Evolutionary conservation across 2,888 invertebrate species (phyloP), one percentile per base, ranked within the genome.

Genomic region (Eupithecia exiguata): DNA sequence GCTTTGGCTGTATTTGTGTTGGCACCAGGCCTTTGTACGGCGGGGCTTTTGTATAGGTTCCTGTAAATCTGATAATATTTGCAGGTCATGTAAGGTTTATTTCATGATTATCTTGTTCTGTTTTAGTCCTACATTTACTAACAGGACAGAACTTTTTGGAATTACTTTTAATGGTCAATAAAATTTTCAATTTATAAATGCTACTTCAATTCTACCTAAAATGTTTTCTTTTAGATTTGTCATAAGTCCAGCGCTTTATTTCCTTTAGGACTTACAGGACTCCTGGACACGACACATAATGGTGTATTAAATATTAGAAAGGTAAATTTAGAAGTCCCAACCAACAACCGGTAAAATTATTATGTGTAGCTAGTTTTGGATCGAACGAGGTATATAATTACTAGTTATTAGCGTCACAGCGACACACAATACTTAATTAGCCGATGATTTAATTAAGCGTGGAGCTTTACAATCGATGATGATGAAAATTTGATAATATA

Each of bases 351-450:
- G 38, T 61, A 49, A 68, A 62, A 63, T 69, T 71, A 71, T 70
- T 75, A 75, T 71, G 35, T 62, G 30, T 74, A 67, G 65, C 66
- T 78, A 75, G 74, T 72, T 63, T 75, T 65, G 68, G 69, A 68
- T 71, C 68, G 70, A 75, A 43, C 69, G 18, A 46, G 53, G 46
- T 77, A 69, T 79, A 71, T 82, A 83, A 84, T 83, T 84, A 82
- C 77, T 70, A 71, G 77, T 82, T 79, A 83, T 82, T 81, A 81
- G 72, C 76, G 75, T 67, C 76, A 79, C 75, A 78, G 74, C 72
- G 74, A 74, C 71, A 75, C 69, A 78, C 80, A 80, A 75, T 80
- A 82, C 77, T 80, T 82, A 82, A 83, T 84, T 81, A 82, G 77
- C 69, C 63, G 71, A 70, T 79, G 71, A 80, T 79, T 77, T 70